These are phyloP conservation scores for Osmerus mordax DNA, from an alignment of 2,113 vertebrate species.

Conservation along the genomic window DNA sequence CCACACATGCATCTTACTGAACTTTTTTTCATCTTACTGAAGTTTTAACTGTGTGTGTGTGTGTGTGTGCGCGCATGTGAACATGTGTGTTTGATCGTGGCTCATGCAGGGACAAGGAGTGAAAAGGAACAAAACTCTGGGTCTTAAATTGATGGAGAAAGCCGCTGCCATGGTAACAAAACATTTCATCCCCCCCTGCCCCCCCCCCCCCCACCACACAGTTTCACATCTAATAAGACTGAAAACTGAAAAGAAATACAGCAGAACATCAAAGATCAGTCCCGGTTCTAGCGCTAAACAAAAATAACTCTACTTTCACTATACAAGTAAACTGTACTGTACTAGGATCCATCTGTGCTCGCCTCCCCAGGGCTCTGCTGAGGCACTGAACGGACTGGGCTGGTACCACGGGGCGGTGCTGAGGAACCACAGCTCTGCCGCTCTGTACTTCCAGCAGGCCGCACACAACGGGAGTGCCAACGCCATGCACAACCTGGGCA, in stretches of 20 bases:
- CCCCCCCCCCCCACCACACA: too few species aligned
- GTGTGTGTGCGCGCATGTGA: background rate
- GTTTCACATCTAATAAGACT: background rate
- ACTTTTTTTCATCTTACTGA: background rate
- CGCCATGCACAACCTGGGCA: slow-evolving; percentile 84
- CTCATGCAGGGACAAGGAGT: slow-evolving; percentile 82
- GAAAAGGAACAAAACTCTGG: slow-evolving; percentile 81
- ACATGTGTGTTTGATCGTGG: slow-evolving; percentile 11
- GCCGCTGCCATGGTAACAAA: slow-evolving; percentile 77
- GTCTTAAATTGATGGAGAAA: slow-evolving; percentile 83
- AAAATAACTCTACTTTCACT: too few species aligned
- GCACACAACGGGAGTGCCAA: slow-evolving; percentile 82
- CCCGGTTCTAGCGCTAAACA: too few species aligned
- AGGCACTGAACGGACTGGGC: slow-evolving; percentile 87
- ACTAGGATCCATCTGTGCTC: slow-evolving; percentile 32
- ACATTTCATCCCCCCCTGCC: too few species aligned
- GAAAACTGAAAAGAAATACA: too few species aligned
- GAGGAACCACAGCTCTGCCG: slow-evolving; percentile 75
- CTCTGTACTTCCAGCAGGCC: slow-evolving; percentile 81
- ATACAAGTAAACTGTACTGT: background rate
- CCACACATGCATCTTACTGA: background rate
- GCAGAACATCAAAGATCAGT: too few species aligned
- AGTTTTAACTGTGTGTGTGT: background rate
- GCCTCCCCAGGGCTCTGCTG: slow-evolving; percentile 78
- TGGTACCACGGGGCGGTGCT: slow-evolving; percentile 86